Evolutionary conservation across 2,888 invertebrate species (phyloP).

Genomic region (Psylliodes chrysocephalus): DNA sequence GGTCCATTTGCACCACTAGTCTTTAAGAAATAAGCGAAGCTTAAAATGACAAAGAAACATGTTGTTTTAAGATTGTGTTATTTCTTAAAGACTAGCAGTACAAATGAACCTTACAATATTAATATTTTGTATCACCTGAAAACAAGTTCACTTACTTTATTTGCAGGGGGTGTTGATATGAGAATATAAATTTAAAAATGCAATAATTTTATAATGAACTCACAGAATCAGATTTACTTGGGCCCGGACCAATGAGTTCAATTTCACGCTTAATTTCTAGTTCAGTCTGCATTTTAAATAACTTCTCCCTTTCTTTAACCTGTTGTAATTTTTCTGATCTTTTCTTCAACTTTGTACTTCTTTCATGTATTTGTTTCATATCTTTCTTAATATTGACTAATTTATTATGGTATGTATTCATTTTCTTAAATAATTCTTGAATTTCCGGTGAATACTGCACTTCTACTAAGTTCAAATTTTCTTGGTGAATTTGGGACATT

Average conservation of each 20-base stretch:
- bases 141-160: no score
- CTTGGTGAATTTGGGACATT: slow-evolving; percentile 42
- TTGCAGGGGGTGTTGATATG: no score
- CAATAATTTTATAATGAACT: no score
- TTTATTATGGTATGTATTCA: slow-evolving; percentile 46
- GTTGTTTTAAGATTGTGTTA: no score
- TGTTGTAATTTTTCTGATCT: slow-evolving; percentile 41
- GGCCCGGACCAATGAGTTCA: slow-evolving; percentile 33
- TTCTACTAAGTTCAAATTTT: slow-evolving; percentile 46
- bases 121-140: no score
- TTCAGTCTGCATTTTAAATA: slow-evolving; percentile 31
- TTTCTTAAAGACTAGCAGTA: no score
- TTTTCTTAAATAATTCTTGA: slow-evolving; percentile 45
- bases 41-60: no score
- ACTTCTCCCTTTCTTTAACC: slow-evolving; percentile 39
- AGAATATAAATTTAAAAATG: no score
- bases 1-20: no score
- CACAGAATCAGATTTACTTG: slow-evolving; percentile 16
- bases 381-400: slow-evolving; percentile 45
- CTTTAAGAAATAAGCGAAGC: no score
- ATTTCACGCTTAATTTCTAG: slow-evolving; percentile 33
- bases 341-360: slow-evolving; percentile 47
- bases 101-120: no score
- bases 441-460: slow-evolving; percentile 45
- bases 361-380: slow-evolving; percentile 46